Conservation (phyloP, 2,797 vertebrate species). For the Tokudaia muenninki region DNA sequence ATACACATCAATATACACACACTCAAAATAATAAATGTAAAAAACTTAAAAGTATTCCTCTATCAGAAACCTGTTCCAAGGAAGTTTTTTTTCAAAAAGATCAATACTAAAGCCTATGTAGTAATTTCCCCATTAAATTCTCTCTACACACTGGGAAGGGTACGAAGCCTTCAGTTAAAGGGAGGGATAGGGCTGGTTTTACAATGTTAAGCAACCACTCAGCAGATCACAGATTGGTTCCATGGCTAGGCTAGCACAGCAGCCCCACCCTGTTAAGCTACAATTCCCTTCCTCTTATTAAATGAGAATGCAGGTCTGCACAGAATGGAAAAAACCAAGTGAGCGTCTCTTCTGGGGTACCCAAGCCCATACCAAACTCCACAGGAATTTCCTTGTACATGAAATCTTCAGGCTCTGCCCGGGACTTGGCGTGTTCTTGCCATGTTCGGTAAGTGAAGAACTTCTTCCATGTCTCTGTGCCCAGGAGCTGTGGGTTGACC, state of each 20-base stretch:
- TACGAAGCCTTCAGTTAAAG: too few species aligned
- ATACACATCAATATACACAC: neutral
- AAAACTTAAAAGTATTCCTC: neutral
- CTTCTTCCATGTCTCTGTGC: neutral
- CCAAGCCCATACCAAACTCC: neutral
- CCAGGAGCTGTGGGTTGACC: neutral
- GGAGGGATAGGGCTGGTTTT: too few species aligned
- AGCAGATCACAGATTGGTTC: too few species aligned
- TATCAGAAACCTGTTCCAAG: neutral
- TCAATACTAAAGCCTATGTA: neutral
- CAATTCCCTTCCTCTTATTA: neutral
- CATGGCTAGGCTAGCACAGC: neutral
- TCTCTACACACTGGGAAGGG: too few species aligned
- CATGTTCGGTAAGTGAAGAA: neutral
- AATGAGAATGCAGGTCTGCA: neutral
- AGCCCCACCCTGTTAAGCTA: neutral
- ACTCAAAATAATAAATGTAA: neutral
- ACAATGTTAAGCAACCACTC: too few species aligned
- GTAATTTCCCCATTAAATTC: neutral
- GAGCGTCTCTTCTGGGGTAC: neutral
- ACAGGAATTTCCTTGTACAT: neutral
- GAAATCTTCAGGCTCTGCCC: conserved; percentile 18
- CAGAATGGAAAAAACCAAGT: neutral
- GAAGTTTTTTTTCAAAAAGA: neutral
- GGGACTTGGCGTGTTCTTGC: neutral